Percentiles rank a stretch among this genome's conserved stretches.
Evolutionary conservation across 2,888 invertebrate genomes (phyloP).

Genomic region (Mylabris sibirica): DNA sequence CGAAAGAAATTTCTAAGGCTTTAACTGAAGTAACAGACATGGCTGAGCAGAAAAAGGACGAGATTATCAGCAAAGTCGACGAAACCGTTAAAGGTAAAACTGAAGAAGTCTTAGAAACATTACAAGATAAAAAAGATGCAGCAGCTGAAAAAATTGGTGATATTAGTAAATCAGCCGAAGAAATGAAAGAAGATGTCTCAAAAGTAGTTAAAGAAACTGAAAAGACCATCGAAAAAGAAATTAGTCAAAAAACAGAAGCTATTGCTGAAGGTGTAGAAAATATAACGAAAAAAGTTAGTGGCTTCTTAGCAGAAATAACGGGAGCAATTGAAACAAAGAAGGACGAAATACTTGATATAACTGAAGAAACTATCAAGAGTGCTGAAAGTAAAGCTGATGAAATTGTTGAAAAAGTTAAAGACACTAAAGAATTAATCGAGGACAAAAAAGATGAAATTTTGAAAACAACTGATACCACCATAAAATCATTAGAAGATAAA

Average conservation of each 20-base stretch:
- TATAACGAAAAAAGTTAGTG: conserved; percentile 19
- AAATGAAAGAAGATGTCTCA: conserved; percentile 1
- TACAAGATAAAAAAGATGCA: conserved; percentile 13
- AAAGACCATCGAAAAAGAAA: conserved; percentile 9
- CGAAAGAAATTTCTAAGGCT: background rate
- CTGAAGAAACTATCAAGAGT: conserved; percentile 16
- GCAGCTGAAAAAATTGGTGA: conserved; percentile 10
- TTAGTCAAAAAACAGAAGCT: conserved; percentile 19
- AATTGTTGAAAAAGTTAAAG: conserved; percentile 12
- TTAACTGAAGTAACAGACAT: background rate
- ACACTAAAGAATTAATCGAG: background rate
- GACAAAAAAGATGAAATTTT: conserved; percentile 19
- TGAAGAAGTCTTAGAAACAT: conserved; percentile 12
- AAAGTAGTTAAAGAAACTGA: background rate
- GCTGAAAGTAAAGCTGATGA: conserved; percentile 22
- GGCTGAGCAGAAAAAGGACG: background rate
- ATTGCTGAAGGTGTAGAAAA: conserved; percentile 17
- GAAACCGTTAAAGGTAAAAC: conserved; percentile 55
- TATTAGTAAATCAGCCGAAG: conserved; percentile 21
- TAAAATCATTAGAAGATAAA: conserved; percentile 7
- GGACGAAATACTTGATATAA: conserved; percentile 25
- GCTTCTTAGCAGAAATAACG: conserved; percentile 30
- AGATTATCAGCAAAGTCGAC: background rate
- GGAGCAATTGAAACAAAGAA: conserved; percentile 27
- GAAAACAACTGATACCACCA: background rate